Base-by-base conservation (phyloP, 2,888 invertebrate genomes). In the Athrips mouffetella region DNA sequence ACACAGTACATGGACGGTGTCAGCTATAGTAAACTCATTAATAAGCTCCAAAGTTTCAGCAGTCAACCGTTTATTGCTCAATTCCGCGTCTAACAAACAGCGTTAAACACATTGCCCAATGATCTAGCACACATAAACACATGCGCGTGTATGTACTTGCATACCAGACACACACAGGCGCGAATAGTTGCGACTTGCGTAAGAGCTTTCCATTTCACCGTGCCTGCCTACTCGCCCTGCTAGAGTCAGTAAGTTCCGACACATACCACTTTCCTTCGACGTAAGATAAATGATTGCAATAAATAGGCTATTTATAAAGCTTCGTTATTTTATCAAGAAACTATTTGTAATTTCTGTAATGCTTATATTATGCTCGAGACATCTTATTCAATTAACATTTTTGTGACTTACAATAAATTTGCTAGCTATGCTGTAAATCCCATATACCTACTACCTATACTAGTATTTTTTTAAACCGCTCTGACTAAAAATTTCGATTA, bases 161-260 rank as follows among this genome's bases (percentile, higher is more conserved):
- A 31, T 48, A 42, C 25, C 46, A 44, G 50, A 50, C 47, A 15
- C 29, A 53, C 53, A 48, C 50, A 45, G 44, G 33, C 27, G 45
- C 40, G 42, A 35, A 50, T 51, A 61, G 60, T 65, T 59, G 56
- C 61, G 60, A 52, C 57, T 87, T 86, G 84, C 82, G 84, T 80
- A 86, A 87, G 71, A 77, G 80, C 85, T 87, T 86, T 87, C 85
- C 81, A 78, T 86, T 86, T 86, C 86, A 80, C 80, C 73, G 65
- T 50, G 51, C 50, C 49, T 50, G 51, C 50, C 49, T 54, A 53
- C 50, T 53, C 51, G 53, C 54, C 27, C 11, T n/a, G 16, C 45
- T 18, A 31, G 13, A 37, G n/a, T 5, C 7, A 8, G 7, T 27
- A 15, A 49, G 39, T 49, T 39, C 21, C 31, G 31, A 8, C 35